Evolutionary conservation across 2,113 vertebrate species (phyloP).

Genomic region (Sialia sialis): DNA sequence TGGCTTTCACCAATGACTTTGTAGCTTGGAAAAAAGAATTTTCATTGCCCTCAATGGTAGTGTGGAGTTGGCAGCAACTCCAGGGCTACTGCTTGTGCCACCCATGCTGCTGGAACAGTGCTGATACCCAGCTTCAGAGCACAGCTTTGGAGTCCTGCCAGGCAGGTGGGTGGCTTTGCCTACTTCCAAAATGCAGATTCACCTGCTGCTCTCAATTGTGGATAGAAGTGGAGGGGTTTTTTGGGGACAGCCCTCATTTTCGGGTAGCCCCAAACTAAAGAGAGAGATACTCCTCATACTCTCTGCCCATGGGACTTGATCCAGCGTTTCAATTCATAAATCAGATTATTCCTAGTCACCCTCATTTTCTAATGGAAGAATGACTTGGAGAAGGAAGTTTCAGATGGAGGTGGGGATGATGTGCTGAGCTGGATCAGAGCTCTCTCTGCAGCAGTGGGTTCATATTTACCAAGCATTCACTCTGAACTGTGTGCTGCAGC

Average conservation of each 20-base stretch:
- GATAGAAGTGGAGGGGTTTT: neutral
- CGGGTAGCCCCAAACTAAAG: neutral
- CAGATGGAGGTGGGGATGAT: neutral
- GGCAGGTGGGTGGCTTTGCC: neutral
- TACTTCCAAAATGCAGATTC: neutral
- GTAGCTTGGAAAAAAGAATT: neutral
- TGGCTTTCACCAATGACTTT: neutral
- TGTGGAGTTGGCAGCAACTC: neutral
- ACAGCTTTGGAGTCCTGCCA: neutral
- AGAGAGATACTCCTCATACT: rapidly evolving
- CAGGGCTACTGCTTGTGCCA: neutral
- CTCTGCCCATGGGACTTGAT: neutral
- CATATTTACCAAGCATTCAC: neutral
- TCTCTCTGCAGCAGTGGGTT: neutral
- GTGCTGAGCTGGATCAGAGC: neutral
- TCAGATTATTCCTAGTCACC: neutral
- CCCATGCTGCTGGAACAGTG: neutral
- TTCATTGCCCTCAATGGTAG: neutral
- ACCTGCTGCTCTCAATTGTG: neutral
- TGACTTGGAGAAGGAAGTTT: neutral
- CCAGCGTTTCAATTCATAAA: neutral
- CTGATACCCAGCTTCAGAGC: neutral
- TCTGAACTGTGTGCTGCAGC: neutral
- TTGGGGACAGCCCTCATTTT: rapidly evolving
- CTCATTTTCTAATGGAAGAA: neutral